Conservation (phyloP, 2,113 vertebrate genomes). For the Canis aureus region DNA sequence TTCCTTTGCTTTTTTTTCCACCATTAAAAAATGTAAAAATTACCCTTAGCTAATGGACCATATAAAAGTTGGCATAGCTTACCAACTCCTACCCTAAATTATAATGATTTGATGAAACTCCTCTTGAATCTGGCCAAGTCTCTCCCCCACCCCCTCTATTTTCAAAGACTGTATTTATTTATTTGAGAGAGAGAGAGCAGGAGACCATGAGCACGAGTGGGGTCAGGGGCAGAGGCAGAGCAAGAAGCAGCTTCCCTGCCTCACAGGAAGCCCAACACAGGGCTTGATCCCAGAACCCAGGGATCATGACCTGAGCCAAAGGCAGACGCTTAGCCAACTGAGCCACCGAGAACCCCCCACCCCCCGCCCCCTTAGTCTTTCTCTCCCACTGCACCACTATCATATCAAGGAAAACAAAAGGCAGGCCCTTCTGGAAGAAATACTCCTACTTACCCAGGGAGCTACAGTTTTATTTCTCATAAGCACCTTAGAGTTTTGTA, state of each 20-base stretch:
- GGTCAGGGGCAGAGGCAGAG: too few relatives aligned
- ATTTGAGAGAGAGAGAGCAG: too few relatives aligned
- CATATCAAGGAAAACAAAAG: background rate
- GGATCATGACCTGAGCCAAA: too few relatives aligned
- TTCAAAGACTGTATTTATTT: too few relatives aligned
- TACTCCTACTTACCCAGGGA: background rate
- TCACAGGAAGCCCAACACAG: too few relatives aligned
- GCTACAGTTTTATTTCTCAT: background rate
- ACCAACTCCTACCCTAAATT: background rate
- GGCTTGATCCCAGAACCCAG: too few relatives aligned
- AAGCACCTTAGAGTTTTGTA: background rate
- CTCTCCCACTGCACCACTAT: background rate
- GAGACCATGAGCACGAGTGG: too few relatives aligned
- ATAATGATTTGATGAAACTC: background rate
- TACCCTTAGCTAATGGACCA: background rate
- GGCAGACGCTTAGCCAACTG: too few relatives aligned
- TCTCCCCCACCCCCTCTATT: background rate
- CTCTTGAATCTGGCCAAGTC: background rate
- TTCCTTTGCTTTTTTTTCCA: conserved; percentile 29
- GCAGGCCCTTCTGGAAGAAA: background rate
- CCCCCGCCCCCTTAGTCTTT: too few relatives aligned
- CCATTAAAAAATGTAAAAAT: conserved; percentile 19
- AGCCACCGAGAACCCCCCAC: too few relatives aligned
- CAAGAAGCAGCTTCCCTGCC: too few relatives aligned
- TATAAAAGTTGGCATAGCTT: background rate